These are phyloP conservation scores for Solenopsis fugax DNA, from an alignment of 1,140 invertebrate species.

Conservation along the genomic window DNA sequence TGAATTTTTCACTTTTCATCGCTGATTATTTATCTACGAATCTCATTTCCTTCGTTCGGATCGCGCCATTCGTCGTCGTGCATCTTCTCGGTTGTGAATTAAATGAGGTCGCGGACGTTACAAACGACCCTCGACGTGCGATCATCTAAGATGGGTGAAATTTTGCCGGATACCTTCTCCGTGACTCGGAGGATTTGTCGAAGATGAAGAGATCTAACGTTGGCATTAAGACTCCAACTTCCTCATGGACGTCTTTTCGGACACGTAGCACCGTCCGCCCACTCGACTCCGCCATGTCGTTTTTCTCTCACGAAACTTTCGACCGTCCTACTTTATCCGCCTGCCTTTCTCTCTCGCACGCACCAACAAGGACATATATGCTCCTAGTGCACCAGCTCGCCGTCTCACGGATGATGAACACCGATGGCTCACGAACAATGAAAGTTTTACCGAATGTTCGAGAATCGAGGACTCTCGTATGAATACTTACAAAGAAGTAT, in stretches of 20 bases:
- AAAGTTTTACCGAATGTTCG: conserved; percentile 74
- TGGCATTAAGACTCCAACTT: conserved; percentile 74
- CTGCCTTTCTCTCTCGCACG: neutral
- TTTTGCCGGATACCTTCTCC: conserved; percentile 14
- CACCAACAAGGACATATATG: conserved; percentile 30
- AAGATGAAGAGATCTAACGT: conserved; percentile 72
- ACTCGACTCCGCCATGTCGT: conserved; percentile 38
- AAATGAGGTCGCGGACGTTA: conserved; percentile 22
- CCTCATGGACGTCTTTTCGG: conserved; percentile 64
- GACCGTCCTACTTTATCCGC: conserved; percentile 18
- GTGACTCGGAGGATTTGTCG: conserved; percentile 40
- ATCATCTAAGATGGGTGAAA: conserved; percentile 12
- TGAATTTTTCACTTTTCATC: conserved; percentile 1
- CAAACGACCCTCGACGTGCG: conserved; percentile 46
- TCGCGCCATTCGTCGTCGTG: conserved; percentile 25
- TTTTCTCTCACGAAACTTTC: conserved; percentile 70
- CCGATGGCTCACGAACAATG: conserved; percentile 63
- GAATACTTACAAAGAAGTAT: conserved; percentile 46
- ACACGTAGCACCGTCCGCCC: conserved; percentile 63
- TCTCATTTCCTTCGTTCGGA: neutral
- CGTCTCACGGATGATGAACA: conserved; percentile 64
- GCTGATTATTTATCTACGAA: conserved; percentile 29
- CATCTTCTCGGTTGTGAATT: conserved; percentile 20
- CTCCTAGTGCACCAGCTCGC: conserved; percentile 8
- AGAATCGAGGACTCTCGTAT: conserved; percentile 40